Conservation (phyloP, 2,888 invertebrate species). For the Andrena hattorfiana region DNA sequence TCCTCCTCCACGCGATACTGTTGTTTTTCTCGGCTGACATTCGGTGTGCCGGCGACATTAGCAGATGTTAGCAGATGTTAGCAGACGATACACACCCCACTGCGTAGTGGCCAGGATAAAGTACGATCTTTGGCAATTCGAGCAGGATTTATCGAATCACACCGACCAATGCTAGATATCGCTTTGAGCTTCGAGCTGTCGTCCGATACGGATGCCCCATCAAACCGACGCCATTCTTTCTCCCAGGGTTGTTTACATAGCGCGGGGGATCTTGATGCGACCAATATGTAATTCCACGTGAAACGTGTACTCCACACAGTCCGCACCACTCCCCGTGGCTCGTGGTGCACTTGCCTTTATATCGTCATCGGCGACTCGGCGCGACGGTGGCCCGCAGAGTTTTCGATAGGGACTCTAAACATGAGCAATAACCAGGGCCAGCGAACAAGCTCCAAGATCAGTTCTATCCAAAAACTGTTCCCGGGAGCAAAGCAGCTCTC, state of each 20-base stretch:
- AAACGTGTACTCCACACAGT: too few relatives aligned
- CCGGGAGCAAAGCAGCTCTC: neutral
- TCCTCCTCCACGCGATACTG: conserved; percentile 43
- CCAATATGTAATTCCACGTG: too few relatives aligned
- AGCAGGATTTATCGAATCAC: conserved; percentile 8
- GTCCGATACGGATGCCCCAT: conserved; percentile 13
- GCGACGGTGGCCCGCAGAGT: neutral
- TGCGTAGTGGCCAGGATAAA: conserved; percentile 1
- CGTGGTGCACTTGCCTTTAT: too few relatives aligned
- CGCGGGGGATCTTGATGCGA: neutral
- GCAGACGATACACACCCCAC: neutral
- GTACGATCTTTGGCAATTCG: conserved; percentile 1
- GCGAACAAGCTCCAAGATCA: neutral
- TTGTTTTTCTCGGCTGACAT: conserved; percentile 46
- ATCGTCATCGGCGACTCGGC: too few relatives aligned
- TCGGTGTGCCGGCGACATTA: conserved; percentile 42
- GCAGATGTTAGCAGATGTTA: conserved; percentile 48
- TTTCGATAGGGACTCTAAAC: neutral
- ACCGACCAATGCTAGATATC: neutral
- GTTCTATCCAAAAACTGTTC: neutral
- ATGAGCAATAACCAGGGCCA: neutral
- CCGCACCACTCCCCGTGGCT: too few relatives aligned
- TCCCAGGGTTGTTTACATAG: neutral
- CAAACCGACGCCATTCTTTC: conserved; percentile 47
- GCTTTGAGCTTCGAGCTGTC: neutral